Percentiles rank a stretch among this genome's conserved stretches.
Evolutionary conservation across 2,888 invertebrate species (phyloP).

Genomic region (Phortica okadai): DNA sequence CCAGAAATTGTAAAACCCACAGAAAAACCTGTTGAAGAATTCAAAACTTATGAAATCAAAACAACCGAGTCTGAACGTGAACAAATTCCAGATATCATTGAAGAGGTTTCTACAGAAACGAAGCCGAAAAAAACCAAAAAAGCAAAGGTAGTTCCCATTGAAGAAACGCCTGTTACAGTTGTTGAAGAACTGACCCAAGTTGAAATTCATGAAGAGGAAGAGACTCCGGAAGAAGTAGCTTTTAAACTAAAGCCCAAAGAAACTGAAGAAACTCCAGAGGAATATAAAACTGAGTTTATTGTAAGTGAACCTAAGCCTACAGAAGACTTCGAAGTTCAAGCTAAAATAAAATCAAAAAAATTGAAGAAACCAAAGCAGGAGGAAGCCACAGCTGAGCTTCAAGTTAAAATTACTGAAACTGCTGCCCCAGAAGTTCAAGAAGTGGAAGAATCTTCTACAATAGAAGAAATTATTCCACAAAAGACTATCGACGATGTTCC

Average conservation of each 20-base stretch:
- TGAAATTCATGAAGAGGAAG: constrained; percentile 43
- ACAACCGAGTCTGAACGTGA: constrained; percentile 60
- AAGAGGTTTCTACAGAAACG: constrained; percentile 51
- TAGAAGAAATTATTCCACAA: constrained; percentile 44
- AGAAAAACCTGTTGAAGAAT: constrained; percentile 53
- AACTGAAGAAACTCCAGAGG: constrained; percentile 55
- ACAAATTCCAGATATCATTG: constrained; percentile 46
- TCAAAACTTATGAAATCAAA: constrained; percentile 64
- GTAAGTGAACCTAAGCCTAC: constrained; percentile 61
- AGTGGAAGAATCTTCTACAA: constrained; percentile 47
- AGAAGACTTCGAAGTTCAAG: constrained; percentile 62
- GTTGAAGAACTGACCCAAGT: constrained; percentile 48
- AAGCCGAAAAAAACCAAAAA: constrained; percentile 61
- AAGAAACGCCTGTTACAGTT: constrained; percentile 45
- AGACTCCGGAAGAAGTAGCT: constrained; percentile 46
- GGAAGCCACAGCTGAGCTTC: constrained; percentile 59
- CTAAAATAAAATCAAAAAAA: constrained; percentile 65
- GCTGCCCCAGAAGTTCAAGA: constrained; percentile 47
- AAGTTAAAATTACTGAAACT: constrained; percentile 66
- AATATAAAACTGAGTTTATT: constrained; percentile 63
- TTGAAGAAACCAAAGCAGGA: constrained; percentile 62
- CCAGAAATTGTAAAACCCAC: constrained; percentile 49
- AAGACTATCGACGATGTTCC: constrained; percentile 49
- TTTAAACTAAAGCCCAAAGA: constrained; percentile 50
- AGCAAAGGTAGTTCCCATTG: constrained; percentile 40